Conservation (phyloP, 2,888 invertebrate species). For the Idaea biselata region DNA sequence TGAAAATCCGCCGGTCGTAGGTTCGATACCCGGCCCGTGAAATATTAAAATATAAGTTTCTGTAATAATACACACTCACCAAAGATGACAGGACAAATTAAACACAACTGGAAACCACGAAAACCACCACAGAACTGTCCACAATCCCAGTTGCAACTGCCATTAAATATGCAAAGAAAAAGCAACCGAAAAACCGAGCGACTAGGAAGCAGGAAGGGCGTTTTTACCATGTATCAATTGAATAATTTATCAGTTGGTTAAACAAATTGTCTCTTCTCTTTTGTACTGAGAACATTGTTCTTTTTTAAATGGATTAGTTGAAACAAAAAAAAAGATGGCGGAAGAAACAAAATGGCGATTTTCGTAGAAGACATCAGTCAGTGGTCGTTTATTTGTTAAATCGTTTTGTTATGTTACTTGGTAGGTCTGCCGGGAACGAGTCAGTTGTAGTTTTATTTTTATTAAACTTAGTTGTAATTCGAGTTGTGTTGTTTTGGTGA, state of each 20-base stretch:
- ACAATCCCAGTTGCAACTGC: constrained; percentile 26
- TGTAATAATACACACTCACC: constrained; percentile 33
- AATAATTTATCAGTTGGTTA: constrained; percentile 56
- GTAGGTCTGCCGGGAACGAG: no score
- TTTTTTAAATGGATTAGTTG: constrained; percentile 19
- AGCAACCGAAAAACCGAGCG: constrained; percentile 58
- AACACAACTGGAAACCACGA: constrained; percentile 43
- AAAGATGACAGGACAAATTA: constrained; percentile 17
- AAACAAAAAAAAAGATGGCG: neutral
- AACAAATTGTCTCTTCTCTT: constrained; percentile 65
- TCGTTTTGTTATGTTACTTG: no score
- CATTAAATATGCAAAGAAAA: constrained; percentile 51
- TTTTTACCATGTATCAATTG: constrained; percentile 58
- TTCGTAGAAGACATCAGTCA: no score
- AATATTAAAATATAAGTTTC: no score
- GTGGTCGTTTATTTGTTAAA: no score
- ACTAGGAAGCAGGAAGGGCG: constrained; percentile 73
- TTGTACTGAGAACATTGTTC: constrained; percentile 36
- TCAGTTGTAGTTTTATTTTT: no score
- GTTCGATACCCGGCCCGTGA: no score
- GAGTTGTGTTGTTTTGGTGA: no score
- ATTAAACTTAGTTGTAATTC: no score
- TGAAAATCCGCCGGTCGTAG: no score
- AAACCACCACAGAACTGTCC: constrained; percentile 54
- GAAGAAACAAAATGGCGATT: no score